Evolutionary conservation across 2,888 invertebrate species (phyloP), one percentile per base, ranked within the genome.

Genomic region (Arrhopalites spinosus): DNA sequence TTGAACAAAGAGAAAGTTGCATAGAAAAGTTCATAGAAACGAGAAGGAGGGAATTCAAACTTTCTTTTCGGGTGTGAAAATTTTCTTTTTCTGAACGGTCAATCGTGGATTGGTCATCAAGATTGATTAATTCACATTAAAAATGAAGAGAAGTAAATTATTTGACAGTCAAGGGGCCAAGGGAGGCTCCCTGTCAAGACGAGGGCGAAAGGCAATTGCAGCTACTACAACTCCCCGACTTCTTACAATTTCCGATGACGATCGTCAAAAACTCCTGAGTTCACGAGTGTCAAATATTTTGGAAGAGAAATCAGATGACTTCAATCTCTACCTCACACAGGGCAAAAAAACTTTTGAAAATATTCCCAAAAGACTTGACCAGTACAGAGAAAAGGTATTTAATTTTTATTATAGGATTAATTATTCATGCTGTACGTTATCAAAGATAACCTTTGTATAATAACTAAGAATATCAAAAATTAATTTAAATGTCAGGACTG

Each of bases 241-340:
- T 15, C 59, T 69, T n/a, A 68, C 68, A 1, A 74, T 74, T n/a
- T 59, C 78, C 5, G 72, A 71, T 17, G 66, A 73, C 7, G 73
- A 77, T 11, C 73, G 78, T 50, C 76, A 77, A 68, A 36, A n/a
- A 29, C 75, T 78, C 0, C 59, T 78, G n/a, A 77, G 73, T 30
- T 77, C 79, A n/a, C 72, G 80, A 25, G 78, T 81, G 2, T 56
- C 77, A 13, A 71, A 69, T 64, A 77, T 80, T 25, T 67, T 81
- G 17, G 79, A 81, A 13, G 73, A 78, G 25, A 71, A 66, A 13
- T 25, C 20, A 13, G 27, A 50, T 17, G 36, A 73, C 29, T 74
- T 75, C 50, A 36, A 70, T 36, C 45, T 78, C 45, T 70, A 78
- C 47, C 64, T 81, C 17, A 61, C 74, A 5, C 68, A 77, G n/a